A percentile compares a stretch with the other conserved stretches of the same genome.
These are phyloP conservation scores for Uria aalge DNA, from an alignment of 2,113 vertebrate species.

Conservation along the genomic window DNA sequence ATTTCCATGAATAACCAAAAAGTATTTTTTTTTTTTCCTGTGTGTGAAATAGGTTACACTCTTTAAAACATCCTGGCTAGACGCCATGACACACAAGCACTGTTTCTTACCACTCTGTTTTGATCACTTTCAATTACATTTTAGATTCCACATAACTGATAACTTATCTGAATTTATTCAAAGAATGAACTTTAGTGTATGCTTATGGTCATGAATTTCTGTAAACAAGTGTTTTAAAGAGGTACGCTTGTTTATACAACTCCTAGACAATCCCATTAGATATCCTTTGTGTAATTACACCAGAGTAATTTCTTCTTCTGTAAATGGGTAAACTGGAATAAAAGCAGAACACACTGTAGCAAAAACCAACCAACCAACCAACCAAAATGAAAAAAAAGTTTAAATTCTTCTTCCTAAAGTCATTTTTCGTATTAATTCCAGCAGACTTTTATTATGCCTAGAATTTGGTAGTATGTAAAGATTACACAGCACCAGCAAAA, in stretches of 20 bases:
- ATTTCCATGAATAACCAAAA: neutral
- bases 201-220: neutral
- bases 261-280: neutral
- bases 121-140: neutral
- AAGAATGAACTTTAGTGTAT: neutral
- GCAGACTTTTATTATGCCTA: neutral
- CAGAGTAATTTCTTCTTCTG: neutral
- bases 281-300: neutral
- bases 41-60: neutral
- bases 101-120: neutral
- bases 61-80: neutral
- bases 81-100: neutral
- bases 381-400: neutral
- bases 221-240: neutral
- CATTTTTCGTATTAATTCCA: neutral
- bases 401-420: neutral
- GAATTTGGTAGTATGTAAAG: neutral
- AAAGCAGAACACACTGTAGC: neutral
- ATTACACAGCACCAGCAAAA: neutral
- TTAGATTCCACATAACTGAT: neutral
- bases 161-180: neutral
- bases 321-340: neutral
- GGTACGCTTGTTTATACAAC: neutral
- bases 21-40: fast-evolving
- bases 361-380: neutral